These are phyloP conservation scores for Heterohyrax brucei DNA, from an alignment of 2,797 vertebrate species.

Conservation along the genomic window DNA sequence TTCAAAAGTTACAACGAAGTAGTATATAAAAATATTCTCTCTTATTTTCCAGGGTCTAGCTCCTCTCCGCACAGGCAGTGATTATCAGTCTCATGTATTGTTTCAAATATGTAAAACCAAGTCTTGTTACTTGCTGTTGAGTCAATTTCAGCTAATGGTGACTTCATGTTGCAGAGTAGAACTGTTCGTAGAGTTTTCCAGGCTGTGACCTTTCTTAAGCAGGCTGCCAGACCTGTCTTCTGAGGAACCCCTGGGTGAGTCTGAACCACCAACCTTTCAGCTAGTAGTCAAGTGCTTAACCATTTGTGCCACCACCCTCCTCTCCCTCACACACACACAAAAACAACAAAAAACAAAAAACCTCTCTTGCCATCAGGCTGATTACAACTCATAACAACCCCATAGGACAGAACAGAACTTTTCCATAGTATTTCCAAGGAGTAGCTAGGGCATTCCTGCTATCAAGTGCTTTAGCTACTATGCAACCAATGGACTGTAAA, in stretches of 20 bases:
- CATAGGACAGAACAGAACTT: too few relatives aligned
- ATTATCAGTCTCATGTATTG: not conserved
- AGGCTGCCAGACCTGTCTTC: not conserved
- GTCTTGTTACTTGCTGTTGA: not conserved
- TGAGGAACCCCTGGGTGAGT: not conserved
- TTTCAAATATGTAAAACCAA: slow-evolving; percentile 23
- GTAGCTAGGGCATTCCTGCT: too few relatives aligned
- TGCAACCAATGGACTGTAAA: too few relatives aligned
- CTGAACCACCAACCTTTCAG: not conserved
- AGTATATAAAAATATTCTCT: not conserved
- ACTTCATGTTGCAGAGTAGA: not conserved
- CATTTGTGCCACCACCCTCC: too few relatives aligned
- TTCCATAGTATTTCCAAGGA: too few relatives aligned
- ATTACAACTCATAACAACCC: too few relatives aligned
- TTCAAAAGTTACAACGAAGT: slow-evolving; percentile 14
- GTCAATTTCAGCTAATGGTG: not conserved
- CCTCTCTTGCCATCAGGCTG: too few relatives aligned
- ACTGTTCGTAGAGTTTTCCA: not conserved
- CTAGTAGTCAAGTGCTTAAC: too few relatives aligned
- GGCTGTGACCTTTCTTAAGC: not conserved
- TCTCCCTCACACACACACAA: too few relatives aligned
- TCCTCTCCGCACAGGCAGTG: not conserved
- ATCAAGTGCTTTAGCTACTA: too few relatives aligned
- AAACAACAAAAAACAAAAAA: too few relatives aligned
- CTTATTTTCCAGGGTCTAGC: not conserved